Conservation (phyloP, 2,888 invertebrate species). For the Eristalis arbustorum region DNA sequence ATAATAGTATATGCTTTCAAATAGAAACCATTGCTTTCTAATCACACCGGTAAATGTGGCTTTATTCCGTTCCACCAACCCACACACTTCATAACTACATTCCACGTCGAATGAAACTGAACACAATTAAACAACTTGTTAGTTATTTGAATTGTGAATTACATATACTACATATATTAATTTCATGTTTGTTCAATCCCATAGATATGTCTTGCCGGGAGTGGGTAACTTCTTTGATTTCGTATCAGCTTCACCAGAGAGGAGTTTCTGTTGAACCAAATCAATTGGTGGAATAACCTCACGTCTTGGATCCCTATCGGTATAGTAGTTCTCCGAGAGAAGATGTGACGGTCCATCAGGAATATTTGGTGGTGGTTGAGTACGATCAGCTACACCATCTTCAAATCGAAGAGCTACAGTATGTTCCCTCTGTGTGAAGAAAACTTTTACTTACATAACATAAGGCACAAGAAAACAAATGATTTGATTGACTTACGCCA, state of each 20-base stretch:
- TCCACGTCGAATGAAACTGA: background rate
- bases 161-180: background rate
- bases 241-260: constrained; percentile 73
- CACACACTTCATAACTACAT: too few species aligned
- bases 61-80: too few species aligned
- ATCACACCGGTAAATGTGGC: too few species aligned
- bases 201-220: constrained; percentile 82
- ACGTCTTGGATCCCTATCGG: constrained; percentile 89
- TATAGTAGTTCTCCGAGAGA: constrained; percentile 92
- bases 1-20: too few species aligned
- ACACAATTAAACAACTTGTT: background rate
- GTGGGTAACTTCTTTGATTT: constrained; percentile 80
- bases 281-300: constrained; percentile 82
- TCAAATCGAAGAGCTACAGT: constrained; percentile 85
- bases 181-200: constrained; percentile 80
- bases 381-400: constrained; percentile 85
- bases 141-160: background rate
- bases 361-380: constrained; percentile 89
- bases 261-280: constrained; percentile 73
- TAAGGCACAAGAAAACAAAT: constrained; percentile 19
- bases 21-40: too few species aligned
- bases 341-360: constrained; percentile 91
- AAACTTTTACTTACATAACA: constrained; percentile 74
- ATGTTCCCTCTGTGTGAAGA: constrained; percentile 82
- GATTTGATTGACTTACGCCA: constrained; percentile 81